Base-by-base conservation (phyloP, 1,140 invertebrate species). In the Amphibalanus amphitrite region DNA sequence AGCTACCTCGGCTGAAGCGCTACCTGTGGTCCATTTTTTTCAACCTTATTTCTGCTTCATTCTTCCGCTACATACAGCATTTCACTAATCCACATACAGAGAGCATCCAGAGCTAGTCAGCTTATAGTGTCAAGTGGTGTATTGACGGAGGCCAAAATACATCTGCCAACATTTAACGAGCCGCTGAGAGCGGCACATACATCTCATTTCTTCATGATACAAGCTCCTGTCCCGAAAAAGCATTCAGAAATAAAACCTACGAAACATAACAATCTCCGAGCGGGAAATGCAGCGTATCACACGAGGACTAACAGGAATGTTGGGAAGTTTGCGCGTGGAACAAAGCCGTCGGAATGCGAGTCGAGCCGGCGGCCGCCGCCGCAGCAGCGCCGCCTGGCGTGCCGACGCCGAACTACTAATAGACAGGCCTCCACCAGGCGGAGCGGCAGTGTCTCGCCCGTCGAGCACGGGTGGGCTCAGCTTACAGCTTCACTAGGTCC, bases 401-500 rank as follows among this genome's bases (percentile, higher is more conserved):
- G 47, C 6, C 10, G 47, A 59, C 47, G 47, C 47, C 1, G 47
- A 59, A 59, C 47, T 20, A 23, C 47, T 13, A 20, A 3, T 59
- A 59, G 47, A 59, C 47, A 59, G 47, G 47, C 47, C 47, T 59
- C 47, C 47, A 59, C 47, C 47, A 20, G 47, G 47, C 47, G 47
- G n/a, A n/a, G 47, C 47, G 47, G 47, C 47, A 38, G 33, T 38
- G 33, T 38, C 33, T 38, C 33, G 33, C 4, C 1, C 17, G 47
- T 8, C 47, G 47, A 23, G 20, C 10, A 20, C 6, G 6, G 47
- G 13, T n/a, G n/a, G n/a, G n/a, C n/a, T n/a, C 47, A 59, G 47
- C 47, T 23, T 59, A 59, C 47, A 13, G 47, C 17, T 59, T 67
- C n/a, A 67, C 28, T 26, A 67, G n/a, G n/a, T 85, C 83, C 73